A percentile compares a stretch with the other conserved stretches of the same genome.
Conservation (phyloP, 1,140 invertebrate genomes). For the Choristoneura fumiferana region DNA sequence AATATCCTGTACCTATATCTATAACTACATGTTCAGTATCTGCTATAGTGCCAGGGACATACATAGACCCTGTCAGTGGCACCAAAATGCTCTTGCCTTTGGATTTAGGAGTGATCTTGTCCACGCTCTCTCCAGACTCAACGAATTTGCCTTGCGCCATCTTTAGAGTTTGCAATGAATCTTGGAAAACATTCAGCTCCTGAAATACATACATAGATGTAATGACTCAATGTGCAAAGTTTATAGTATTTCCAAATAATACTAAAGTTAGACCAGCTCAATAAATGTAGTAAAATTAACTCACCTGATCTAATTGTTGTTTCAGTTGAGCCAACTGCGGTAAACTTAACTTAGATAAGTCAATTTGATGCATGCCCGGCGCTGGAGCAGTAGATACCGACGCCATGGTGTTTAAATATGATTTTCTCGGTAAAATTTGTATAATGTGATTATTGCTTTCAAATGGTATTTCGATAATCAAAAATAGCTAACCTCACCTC, state of each 20-base stretch:
- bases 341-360: conserved; percentile 87
- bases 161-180: conserved; percentile 93
- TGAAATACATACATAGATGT: conserved; percentile 66
- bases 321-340: conserved; percentile 89
- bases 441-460: conserved; percentile 16
- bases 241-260: no score
- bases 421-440: conserved; percentile 17
- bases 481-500: conserved; percentile 20
- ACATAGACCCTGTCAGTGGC: conserved; percentile 96
- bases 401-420: conserved; percentile 74
- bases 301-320: conserved; percentile 91
- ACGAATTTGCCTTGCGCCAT: conserved; percentile 93
- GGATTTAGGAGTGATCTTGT: conserved; percentile 86
- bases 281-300: conserved; percentile 30
- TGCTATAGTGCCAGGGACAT: conserved; percentile 91
- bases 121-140: conserved; percentile 91
- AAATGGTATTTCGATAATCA: conserved; percentile 27
- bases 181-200: conserved; percentile 92
- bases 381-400: conserved; percentile 79
- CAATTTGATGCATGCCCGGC: conserved; percentile 84
- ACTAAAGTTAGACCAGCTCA: no score
- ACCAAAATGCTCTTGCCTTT: conserved; percentile 92
- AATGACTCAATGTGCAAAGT: conserved; percentile 22
- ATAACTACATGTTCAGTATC: conserved; percentile 92
- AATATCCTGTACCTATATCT: conserved; percentile 97